phyloP scores from a whole-genome alignment of 1,140 invertebrate species.

The Drosophila tristis region DNA sequence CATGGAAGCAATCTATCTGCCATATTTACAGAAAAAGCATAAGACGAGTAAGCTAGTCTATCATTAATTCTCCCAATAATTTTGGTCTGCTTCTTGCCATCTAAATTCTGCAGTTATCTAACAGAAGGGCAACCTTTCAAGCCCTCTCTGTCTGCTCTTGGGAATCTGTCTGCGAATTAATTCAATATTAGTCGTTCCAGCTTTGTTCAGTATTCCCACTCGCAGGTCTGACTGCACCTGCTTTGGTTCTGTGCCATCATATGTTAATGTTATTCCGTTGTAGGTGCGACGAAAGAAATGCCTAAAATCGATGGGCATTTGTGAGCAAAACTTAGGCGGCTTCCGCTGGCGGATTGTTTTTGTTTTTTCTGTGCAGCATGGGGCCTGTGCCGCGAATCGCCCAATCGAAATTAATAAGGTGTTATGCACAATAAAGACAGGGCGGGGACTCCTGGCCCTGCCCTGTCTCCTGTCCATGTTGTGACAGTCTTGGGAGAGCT shows the following conservation, averaged over 20 bases:
- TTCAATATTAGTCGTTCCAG: too few relatives aligned
- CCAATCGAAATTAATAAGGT: conserved; percentile 68
- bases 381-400: conserved; percentile 37
- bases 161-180: too few relatives aligned
- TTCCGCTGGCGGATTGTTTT: conserved; percentile 62
- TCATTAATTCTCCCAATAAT: too few relatives aligned
- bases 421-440: conserved; percentile 60
- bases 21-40: too few relatives aligned
- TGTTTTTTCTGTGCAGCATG: conserved; percentile 39
- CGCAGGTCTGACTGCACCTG: not conserved
- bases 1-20: too few relatives aligned
- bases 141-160: too few relatives aligned
- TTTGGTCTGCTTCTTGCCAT: too few relatives aligned
- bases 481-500: conserved; percentile 30
- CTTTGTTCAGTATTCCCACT: not conserved
- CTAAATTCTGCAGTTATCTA: too few relatives aligned
- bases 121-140: too few relatives aligned
- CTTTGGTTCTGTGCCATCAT: conserved; percentile 21
- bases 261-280: conserved; percentile 22
- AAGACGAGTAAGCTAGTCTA: too few relatives aligned
- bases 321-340: conserved; percentile 54
- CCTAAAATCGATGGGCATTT: conserved; percentile 79
- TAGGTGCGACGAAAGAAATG: conserved; percentile 39
- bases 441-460: not conserved
- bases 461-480: conserved; percentile 29